phyloP scores from a whole-genome alignment of 2,113 vertebrate genomes.

The Noturus placidus region DNA sequence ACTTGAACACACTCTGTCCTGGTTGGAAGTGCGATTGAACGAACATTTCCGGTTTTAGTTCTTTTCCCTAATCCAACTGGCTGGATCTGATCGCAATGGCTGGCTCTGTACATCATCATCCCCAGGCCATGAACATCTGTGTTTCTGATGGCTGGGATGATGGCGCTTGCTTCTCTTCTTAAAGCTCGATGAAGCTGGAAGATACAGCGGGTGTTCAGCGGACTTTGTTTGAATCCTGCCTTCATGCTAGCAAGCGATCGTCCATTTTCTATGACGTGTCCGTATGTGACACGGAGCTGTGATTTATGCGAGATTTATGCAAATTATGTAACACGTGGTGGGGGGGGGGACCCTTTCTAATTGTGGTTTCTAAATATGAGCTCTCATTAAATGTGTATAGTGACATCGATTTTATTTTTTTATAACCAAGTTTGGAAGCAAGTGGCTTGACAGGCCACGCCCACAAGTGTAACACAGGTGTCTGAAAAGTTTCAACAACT shows the following conservation, averaged over 20 bases:
- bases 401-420: not conserved
- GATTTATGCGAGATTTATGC: not conserved
- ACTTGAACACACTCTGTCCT: not conserved
- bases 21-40: constrained; percentile 22
- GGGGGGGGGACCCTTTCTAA: not conserved
- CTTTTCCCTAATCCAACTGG: not conserved
- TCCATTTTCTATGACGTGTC: not conserved
- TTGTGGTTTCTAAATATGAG: not conserved
- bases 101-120: constrained; percentile 18
- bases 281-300: not conserved
- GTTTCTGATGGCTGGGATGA: constrained; percentile 30
- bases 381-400: not conserved
- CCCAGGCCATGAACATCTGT: constrained; percentile 47
- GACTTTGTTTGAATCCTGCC: not conserved
- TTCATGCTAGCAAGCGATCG: not conserved
- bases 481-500: not conserved
- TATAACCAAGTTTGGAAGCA: not conserved
- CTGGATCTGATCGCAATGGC: constrained; percentile 16
- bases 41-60: constrained; percentile 23
- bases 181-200: not conserved
- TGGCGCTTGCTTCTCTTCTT: not conserved
- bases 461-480: not conserved
- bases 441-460: not conserved
- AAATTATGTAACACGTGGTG: too few relatives aligned
- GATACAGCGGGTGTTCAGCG: not conserved